These are phyloP conservation scores for Sphinx pinastri DNA, from an alignment of 2,888 invertebrate species.

Conservation along the genomic window DNA sequence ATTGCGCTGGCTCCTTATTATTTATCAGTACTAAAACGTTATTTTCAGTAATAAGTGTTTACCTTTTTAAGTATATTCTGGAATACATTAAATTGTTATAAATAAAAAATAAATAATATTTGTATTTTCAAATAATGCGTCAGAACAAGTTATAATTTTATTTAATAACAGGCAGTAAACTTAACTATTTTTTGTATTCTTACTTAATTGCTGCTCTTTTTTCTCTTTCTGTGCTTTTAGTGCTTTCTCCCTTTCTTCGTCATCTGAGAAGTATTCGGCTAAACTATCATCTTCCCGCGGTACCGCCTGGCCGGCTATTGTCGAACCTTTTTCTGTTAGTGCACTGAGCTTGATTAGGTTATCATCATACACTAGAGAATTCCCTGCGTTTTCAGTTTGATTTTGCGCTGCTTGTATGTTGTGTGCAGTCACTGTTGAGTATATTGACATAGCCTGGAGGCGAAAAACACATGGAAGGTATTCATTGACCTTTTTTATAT, in stretches of 20 bases:
- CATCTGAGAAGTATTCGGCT: constrained; percentile 80
- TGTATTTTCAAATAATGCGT: neutral
- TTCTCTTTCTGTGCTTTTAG: constrained; percentile 66
- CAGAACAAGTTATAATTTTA: constrained; percentile 25
- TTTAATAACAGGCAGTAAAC: constrained; percentile 52
- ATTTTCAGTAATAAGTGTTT: too few relatives aligned
- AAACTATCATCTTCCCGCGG: constrained; percentile 62
- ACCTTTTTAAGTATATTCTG: too few relatives aligned
- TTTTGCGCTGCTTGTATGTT: constrained; percentile 52
- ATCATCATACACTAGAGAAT: constrained; percentile 51
- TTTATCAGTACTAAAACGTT: too few relatives aligned
- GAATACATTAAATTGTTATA: too few relatives aligned
- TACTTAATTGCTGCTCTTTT: constrained; percentile 59
- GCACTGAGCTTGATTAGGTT: constrained; percentile 65
- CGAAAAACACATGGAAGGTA: neutral
- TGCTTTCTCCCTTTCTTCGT: constrained; percentile 77
- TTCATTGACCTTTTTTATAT: too few relatives aligned
- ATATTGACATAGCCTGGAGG: constrained; percentile 85
- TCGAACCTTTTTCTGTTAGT: constrained; percentile 64
- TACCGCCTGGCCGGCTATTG: constrained; percentile 64
- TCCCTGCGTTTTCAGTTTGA: constrained; percentile 50
- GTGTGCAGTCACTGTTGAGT: constrained; percentile 80
- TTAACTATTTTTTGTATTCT: constrained; percentile 65
- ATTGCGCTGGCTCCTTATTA: too few relatives aligned
- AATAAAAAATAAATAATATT: neutral